A percentile compares a stretch with the other conserved stretches of the same genome.
These are phyloP conservation scores for Nasonia vitripennis DNA, from an alignment of 1,140 invertebrate genomes.

Conservation along the genomic window DNA sequence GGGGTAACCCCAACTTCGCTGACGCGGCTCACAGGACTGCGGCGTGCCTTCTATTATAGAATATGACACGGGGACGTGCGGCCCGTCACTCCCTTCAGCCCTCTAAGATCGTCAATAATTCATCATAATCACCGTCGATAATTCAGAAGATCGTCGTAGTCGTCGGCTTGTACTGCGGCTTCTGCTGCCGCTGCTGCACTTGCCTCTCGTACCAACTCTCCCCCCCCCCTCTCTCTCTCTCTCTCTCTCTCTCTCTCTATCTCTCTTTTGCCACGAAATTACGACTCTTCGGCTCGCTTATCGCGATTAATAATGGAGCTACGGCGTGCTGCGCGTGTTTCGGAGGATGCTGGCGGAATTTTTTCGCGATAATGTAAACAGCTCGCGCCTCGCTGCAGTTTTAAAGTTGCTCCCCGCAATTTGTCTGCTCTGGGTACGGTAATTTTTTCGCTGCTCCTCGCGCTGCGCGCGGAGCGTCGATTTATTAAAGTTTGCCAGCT, in stretches of 20 bases:
- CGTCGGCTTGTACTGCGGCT: too few relatives aligned
- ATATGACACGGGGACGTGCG: neutral
- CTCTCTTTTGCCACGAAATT: neutral
- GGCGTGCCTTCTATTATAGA: neutral
- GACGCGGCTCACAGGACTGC: neutral
- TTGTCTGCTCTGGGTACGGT: neutral
- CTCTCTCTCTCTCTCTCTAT: neutral
- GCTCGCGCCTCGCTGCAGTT: neutral
- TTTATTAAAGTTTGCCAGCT: neutral
- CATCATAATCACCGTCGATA: neutral
- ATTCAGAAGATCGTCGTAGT: neutral
- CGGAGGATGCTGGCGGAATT: neutral
- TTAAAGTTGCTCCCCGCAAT: neutral
- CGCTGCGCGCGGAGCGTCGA: neutral
- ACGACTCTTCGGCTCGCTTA: neutral
- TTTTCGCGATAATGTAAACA: neutral
- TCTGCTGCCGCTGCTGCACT: neutral
- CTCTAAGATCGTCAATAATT: neutral
- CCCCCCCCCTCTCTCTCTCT: too few relatives aligned
- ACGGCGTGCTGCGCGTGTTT: neutral
- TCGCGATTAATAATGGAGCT: conserved; percentile 12
- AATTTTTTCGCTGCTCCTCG: neutral
- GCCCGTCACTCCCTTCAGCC: neutral
- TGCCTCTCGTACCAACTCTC: neutral
- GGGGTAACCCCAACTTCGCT: neutral